Conservation (phyloP, 2,888 invertebrate species). For the Gibbula magus region DNA sequence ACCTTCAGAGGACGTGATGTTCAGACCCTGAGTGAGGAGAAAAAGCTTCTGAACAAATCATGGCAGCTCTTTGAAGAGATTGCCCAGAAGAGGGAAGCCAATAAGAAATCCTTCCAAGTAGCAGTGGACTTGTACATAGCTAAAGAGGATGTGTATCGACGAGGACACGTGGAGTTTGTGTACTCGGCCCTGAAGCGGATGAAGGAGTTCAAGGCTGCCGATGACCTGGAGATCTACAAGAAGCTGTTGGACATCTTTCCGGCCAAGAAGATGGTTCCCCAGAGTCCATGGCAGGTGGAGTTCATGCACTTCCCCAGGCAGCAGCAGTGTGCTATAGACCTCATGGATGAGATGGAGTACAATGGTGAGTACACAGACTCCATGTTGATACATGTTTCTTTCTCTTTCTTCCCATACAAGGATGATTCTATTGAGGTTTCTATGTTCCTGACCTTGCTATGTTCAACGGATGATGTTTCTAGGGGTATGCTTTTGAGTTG, state of each 20-base stretch:
- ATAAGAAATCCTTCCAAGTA: constrained; percentile 58
- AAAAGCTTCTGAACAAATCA: constrained; percentile 30
- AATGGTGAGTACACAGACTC: constrained; percentile 80
- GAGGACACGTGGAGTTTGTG: constrained; percentile 96
- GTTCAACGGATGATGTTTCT: too few species aligned
- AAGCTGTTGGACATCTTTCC: constrained; percentile 90
- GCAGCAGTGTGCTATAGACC: constrained; percentile 92
- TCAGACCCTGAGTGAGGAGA: constrained; percentile 10
- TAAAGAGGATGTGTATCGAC: constrained; percentile 81
- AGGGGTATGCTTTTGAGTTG: too few species aligned
- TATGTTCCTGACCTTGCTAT: neutral
- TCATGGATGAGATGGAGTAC: constrained; percentile 96
- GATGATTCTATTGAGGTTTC: neutral
- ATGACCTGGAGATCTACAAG: constrained; percentile 84
- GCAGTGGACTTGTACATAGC: constrained; percentile 80
- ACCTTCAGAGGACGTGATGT: neutral
- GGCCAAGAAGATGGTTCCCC: constrained; percentile 86
- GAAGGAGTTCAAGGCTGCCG: constrained; percentile 91
- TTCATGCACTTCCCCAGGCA: constrained; percentile 96
- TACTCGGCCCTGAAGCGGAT: constrained; percentile 90
- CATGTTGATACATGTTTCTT: too few species aligned
- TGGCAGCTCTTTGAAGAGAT: constrained; percentile 37
- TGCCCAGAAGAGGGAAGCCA: constrained; percentile 42
- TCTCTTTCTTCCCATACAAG: too few species aligned
- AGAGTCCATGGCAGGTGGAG: constrained; percentile 87